These are phyloP conservation scores for Lates japonicus DNA, from an alignment of 2,797 vertebrate genomes.

Conservation along the genomic window DNA sequence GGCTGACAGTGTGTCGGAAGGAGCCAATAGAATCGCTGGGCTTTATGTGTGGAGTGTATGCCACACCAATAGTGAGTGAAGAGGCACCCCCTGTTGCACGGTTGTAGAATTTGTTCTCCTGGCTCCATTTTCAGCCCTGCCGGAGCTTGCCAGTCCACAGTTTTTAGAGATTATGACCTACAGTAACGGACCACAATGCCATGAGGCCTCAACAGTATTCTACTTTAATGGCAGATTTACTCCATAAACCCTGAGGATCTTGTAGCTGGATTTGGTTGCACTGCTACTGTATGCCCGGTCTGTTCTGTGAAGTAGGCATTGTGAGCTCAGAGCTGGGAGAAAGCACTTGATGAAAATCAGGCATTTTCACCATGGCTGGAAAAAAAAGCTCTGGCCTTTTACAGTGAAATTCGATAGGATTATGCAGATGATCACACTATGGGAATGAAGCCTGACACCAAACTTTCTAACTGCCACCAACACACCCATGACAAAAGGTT, in stretches of 20 bases:
- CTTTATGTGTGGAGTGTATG: slow-evolving; percentile 56
- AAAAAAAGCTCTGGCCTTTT: slow-evolving; percentile 63
- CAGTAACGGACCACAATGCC: slow-evolving; percentile 63
- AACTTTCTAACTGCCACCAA: slow-evolving; percentile 55
- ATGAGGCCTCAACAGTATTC: slow-evolving; percentile 68
- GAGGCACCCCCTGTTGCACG: slow-evolving; percentile 78
- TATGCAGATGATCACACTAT: slow-evolving; percentile 70
- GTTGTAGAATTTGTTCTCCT: slow-evolving; percentile 75
- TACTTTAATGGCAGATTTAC: slow-evolving; percentile 71
- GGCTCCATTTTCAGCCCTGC: slow-evolving; percentile 70
- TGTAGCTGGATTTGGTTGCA: slow-evolving; percentile 64
- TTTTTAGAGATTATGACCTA: slow-evolving; percentile 80
- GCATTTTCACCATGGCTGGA: slow-evolving; percentile 52
- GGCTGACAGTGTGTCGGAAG: slow-evolving; percentile 60
- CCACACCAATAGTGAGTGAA: slow-evolving; percentile 74
- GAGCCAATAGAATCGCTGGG: slow-evolving; percentile 73
- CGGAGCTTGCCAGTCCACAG: slow-evolving; percentile 60
- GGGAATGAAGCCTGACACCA: slow-evolving; percentile 52
- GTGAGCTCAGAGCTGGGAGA: slow-evolving; percentile 47
- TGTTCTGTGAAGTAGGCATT: slow-evolving; percentile 58
- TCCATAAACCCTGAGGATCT: slow-evolving; percentile 64
- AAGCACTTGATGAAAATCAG: slow-evolving; percentile 65
- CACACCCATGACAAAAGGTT: slow-evolving; percentile 48
- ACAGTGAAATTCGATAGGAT: slow-evolving; percentile 74
- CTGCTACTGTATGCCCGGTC: slow-evolving; percentile 57